Evolutionary conservation across 2,113 vertebrate genomes (phyloP).

Genomic region (Pteropus alecto): DNA sequence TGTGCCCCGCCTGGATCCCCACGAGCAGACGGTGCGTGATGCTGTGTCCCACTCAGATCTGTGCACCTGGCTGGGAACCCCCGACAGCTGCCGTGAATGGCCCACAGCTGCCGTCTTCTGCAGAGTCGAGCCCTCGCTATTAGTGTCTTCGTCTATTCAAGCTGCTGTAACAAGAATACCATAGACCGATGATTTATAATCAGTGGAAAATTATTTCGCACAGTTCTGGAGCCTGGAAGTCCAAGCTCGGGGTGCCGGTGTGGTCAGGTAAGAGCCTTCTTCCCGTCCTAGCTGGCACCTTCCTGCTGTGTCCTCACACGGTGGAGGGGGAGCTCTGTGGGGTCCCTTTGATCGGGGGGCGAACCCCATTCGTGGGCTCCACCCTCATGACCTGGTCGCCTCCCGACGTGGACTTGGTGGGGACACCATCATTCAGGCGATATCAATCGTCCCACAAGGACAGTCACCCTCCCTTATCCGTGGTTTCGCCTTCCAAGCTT

Average conservation of each 20-base stretch:
- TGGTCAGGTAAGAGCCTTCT: fast-evolving
- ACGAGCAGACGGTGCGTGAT: fast-evolving
- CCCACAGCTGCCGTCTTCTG: neutral
- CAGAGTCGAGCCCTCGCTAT: neutral
- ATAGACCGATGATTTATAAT: neutral
- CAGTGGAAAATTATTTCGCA: neutral
- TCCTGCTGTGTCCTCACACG: fast-evolving
- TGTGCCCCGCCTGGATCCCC: neutral
- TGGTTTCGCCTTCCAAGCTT: too few relatives aligned
- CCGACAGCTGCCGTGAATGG: fast-evolving
- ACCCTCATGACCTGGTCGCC: neutral
- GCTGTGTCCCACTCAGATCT: neutral
- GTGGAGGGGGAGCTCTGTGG: neutral
- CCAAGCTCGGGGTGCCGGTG: neutral
- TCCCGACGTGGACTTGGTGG: neutral
- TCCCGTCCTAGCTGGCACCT: neutral
- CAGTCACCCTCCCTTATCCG: too few relatives aligned
- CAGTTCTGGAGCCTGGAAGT: too few relatives aligned
- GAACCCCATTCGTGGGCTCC: neutral
- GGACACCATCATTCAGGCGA: neutral
- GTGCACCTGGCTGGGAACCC: fast-evolving
- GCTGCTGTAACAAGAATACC: neutral
- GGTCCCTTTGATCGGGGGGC: too few relatives aligned
- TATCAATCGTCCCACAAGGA: neutral
- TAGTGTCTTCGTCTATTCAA: neutral